phyloP scores from a whole-genome alignment of 2,888 invertebrate genomes.

The Nymphalis polychloros region DNA sequence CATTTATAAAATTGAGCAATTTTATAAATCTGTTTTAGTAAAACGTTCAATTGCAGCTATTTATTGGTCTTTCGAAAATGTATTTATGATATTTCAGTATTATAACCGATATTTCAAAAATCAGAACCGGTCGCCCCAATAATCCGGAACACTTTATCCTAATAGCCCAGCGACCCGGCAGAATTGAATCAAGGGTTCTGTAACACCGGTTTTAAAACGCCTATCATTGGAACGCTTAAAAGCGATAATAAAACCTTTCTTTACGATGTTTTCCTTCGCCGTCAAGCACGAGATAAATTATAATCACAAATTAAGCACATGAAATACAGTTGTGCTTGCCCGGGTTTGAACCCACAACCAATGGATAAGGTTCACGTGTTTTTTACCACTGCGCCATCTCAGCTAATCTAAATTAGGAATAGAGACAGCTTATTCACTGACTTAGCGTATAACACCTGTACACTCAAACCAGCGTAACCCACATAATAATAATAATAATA shows the following conservation, averaged over 20 bases:
- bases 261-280: too few relatives aligned
- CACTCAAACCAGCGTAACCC: too few relatives aligned
- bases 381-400: too few relatives aligned
- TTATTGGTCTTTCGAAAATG: not conserved
- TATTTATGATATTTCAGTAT: not conserved
- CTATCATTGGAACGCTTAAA: not conserved
- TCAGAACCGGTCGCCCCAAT: conserved; percentile 29
- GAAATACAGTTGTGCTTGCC: too few relatives aligned
- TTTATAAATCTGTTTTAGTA: not conserved
- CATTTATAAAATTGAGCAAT: not conserved
- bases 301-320: too few relatives aligned
- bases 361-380: too few relatives aligned
- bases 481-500: too few relatives aligned
- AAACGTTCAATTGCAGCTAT: not conserved
- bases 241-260: not conserved
- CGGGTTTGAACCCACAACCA: too few relatives aligned
- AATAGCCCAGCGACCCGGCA: conserved; percentile 44
- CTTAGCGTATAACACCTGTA: too few relatives aligned
- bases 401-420: too few relatives aligned
- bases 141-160: conserved; percentile 42
- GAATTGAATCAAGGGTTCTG: conserved; percentile 44
- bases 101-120: conserved; percentile 8
- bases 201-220: conserved; percentile 26
- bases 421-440: too few relatives aligned
- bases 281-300: too few relatives aligned